A percentile compares a stretch with the other conserved stretches of the same genome.
phyloP scores from a whole-genome alignment of 23 tunicate species.

The Phallusia fumigata region DNA sequence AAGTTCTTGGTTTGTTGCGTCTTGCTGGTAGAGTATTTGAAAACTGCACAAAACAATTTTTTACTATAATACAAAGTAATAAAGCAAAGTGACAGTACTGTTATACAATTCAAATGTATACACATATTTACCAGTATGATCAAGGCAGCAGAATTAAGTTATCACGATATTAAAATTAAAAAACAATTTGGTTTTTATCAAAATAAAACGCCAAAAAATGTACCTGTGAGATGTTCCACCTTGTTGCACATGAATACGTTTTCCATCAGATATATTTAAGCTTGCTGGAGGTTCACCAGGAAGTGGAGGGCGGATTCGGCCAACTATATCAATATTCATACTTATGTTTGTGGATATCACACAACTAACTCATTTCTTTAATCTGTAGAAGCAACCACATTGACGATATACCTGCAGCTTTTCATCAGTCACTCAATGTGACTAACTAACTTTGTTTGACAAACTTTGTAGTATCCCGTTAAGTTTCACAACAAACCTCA shows the following conservation, averaged over 20 bases:
- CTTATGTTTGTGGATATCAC: neutral
- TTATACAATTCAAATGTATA: too few species aligned
- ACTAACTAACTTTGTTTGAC: too few species aligned
- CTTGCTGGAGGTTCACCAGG: slow-evolving; percentile 61
- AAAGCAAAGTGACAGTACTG: too few species aligned
- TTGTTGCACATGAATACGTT: slow-evolving; percentile 82
- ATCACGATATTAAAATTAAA: too few species aligned
- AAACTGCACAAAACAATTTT: slow-evolving; percentile 42
- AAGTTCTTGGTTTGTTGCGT: slow-evolving; percentile 81
- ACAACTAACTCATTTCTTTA: too few species aligned
- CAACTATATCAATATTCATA: slow-evolving; percentile 94
- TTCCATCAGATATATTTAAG: slow-evolving; percentile 74
- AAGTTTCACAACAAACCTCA: too few species aligned
- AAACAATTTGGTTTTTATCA: neutral
- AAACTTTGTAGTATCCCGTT: too few species aligned
- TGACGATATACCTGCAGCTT: too few species aligned
- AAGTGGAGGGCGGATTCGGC: slow-evolving; percentile 74
- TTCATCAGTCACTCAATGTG: too few species aligned
- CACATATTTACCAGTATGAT: too few species aligned
- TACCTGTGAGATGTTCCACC: slow-evolving; percentile 94
- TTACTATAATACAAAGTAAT: neutral
- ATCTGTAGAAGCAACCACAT: too few species aligned
- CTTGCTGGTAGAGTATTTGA: slow-evolving; percentile 75
- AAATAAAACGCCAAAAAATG: neutral
- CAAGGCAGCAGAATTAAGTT: too few species aligned